Evolutionary conservation across 1,140 invertebrate genomes (phyloP).

Genomic region (Hormaphis cornu): DNA sequence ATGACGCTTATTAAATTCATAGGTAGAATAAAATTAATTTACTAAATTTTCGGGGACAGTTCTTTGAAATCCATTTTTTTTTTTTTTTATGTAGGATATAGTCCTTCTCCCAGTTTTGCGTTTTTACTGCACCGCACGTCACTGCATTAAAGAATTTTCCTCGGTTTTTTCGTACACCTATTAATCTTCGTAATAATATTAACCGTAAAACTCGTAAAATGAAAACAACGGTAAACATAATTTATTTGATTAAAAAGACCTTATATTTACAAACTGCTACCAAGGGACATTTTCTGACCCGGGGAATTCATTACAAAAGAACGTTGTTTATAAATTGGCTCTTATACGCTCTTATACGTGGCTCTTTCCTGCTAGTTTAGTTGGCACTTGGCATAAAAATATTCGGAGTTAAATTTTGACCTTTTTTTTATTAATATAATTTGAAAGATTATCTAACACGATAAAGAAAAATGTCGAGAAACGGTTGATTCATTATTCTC

Average conservation of each 20-base stretch:
- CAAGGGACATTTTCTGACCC: neutral
- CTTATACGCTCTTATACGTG: neutral
- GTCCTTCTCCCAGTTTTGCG: neutral
- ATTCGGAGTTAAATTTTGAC: neutral
- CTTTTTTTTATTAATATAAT: neutral
- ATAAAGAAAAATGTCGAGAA: no score
- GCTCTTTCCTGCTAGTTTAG: neutral
- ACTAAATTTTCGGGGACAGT: neutral
- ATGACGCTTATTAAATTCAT: neutral
- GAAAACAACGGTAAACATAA: neutral
- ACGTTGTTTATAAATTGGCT: constrained; percentile 6
- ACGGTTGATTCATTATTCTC: no score
- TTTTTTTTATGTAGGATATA: neutral
- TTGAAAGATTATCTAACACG: no score
- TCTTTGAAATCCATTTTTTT: neutral
- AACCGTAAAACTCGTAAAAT: neutral
- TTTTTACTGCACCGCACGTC: neutral
- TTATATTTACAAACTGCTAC: constrained; percentile 6
- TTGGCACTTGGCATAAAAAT: neutral
- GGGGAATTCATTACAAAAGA: constrained; percentile 1
- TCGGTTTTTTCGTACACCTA: no score
- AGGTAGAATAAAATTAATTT: constrained; percentile 8
- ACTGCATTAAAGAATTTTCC: no score
- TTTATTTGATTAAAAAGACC: constrained; percentile 24
- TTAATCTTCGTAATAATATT: no score